Evolutionary conservation across 2,113 vertebrate genomes (phyloP), one percentile per base, ranked within the genome.

Genomic region (Sander vitreus): DNA sequence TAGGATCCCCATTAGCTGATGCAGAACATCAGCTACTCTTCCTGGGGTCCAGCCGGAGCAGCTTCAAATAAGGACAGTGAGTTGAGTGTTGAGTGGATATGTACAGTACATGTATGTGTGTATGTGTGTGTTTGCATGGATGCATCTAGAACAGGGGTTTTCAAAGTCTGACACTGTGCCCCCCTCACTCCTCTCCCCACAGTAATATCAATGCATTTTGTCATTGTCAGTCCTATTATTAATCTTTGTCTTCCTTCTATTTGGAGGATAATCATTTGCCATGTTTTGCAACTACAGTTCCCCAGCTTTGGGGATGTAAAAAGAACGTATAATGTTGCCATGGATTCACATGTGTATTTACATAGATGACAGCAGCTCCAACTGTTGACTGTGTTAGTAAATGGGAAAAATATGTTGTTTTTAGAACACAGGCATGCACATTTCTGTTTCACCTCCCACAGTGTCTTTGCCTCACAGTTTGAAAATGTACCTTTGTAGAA

Each of bases 401-500:
- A 83, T 33, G 4, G 59, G 18, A 27, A 76, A 33, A 30, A 30
- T 47, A 18, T 19, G 16, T 45, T 0, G 23, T 67, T 30, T 30
- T 16, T 33, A 23, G 11, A 39, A 57, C 8, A 30, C 45, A 0
- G 0, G 0, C n/a, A 19, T 53, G 12, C 23, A 33, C 2, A 1
- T 30, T 59, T 14, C 53, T 33, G 19, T 51, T 23, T 62, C 45
- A 18, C 21, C 30, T 39, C 21, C 13, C 8, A 25, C 3, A 33
- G 30, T 27, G 16, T 39, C 21, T 54, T 23, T 55, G 6, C 13
- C 33, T 66, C 60, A 36, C 43, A 15, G 16, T 59, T 45, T 19
- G 27, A 58, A 23, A 74, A 11, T 2, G 7, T 89, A 96, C 95
- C 94, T 85, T 93, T 93, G 59, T 83, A 83, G 83, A 89, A 90